Conservation (phyloP, 2,888 invertebrate species). For the Thymelicus sylvestris region DNA sequence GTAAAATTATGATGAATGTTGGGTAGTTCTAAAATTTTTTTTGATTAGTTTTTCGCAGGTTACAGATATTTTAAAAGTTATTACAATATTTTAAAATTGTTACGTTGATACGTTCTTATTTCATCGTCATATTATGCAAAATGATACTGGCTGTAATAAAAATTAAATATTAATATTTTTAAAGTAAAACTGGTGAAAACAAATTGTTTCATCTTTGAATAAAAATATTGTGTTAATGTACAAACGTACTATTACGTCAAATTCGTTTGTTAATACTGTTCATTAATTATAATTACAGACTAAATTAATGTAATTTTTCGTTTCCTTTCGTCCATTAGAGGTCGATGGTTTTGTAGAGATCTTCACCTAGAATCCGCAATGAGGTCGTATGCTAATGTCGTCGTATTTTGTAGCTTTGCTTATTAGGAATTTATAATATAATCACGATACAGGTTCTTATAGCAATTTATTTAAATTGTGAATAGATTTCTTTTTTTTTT, state of each 20-base stretch:
- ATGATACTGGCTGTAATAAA: no score
- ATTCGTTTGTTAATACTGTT: constrained; percentile 10
- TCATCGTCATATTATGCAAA: no score
- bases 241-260: no score
- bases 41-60: constrained; percentile 20
- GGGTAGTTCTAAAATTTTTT: not conserved
- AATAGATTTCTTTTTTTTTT: constrained; percentile 5
- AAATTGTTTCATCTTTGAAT: no score
- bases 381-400: constrained; percentile 32
- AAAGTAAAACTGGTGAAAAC: no score
- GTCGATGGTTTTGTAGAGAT: constrained; percentile 28
- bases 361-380: constrained; percentile 36
- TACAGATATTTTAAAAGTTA: no score
- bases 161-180: no score
- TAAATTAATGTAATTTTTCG: constrained; percentile 16
- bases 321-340: constrained; percentile 21
- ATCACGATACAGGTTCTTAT: constrained; percentile 13
- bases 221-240: no score
- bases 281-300: constrained; percentile 19
- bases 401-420: constrained; percentile 23
- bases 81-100: no score
- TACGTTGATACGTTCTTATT: no score
- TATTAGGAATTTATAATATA: constrained; percentile 10
- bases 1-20: not conserved
- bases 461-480: constrained; percentile 14